phyloP scores from a whole-genome alignment of 2,797 vertebrate species.

The Syndactyla subalaris region DNA sequence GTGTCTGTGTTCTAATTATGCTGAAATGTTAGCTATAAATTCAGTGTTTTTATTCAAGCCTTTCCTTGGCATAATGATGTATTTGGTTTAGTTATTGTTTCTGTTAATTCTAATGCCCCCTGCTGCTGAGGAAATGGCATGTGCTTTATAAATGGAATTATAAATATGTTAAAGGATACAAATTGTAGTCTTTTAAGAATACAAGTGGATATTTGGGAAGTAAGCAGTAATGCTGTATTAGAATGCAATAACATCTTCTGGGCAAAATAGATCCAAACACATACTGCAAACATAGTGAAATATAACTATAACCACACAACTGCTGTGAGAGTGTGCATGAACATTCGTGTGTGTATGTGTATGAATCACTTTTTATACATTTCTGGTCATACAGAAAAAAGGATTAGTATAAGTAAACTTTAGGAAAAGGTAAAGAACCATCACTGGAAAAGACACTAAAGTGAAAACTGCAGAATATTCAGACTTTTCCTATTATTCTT shows the following conservation, averaged over 20 bases:
- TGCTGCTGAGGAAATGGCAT: conserved; percentile 45
- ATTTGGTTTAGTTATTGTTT: conserved; percentile 49
- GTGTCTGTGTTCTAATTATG: neutral
- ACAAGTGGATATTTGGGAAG: neutral
- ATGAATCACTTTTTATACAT: neutral
- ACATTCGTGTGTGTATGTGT: neutral
- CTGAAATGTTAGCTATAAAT: conserved; percentile 21
- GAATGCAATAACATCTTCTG: neutral
- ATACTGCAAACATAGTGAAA: neutral
- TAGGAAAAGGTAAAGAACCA: neutral
- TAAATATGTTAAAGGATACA: conserved; percentile 14
- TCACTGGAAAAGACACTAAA: neutral
- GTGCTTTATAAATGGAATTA: conserved; percentile 31
- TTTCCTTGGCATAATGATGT: conserved; percentile 9
- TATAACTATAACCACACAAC: neutral
- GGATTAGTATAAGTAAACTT: neutral
- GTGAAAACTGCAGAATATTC: neutral
- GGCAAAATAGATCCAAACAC: neutral
- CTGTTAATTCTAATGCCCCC: conserved; percentile 58
- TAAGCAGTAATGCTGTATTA: neutral
- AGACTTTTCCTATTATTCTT: neutral
- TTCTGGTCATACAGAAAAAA: neutral
- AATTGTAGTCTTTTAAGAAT: conserved; percentile 10
- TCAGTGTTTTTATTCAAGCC: conserved; percentile 13
- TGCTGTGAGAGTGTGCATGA: neutral